Evolutionary conservation across 1,140 invertebrate genomes (phyloP), one percentile per base, ranked within the genome.

Genomic region (Drosophila hydei): DNA sequence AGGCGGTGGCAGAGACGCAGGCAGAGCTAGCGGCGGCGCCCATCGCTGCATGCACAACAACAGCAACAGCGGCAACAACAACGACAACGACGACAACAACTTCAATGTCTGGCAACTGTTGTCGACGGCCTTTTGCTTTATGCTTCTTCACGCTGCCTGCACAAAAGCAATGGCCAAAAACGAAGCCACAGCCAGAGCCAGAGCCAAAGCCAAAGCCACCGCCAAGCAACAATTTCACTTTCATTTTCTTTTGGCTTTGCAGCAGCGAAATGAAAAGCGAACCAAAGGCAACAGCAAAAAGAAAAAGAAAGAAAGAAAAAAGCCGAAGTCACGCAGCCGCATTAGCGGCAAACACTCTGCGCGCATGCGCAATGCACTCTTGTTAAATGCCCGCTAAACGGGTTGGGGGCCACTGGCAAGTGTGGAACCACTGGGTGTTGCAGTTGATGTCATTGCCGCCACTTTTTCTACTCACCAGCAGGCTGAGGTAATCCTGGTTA

Each of bases 291-390:
- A 48, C 72, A n/a, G n/a, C n/a, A 33, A 11, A 58, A 60, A 36
- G 71, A 23, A 56, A 72, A 38, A 54, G 9, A 47, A 42, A 14
- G 23, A 45, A 23, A 21, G 50, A 25, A 47, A 77, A 81, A 81
- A 87, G 45, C 72, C 58, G 70, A 88, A 78, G 84, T 87, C 83
- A 88, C 75, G 81, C 81, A 84, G 72, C 59, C 75, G 79, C 79
- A 84, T 84, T 84, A 67, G 64, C 68, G 58, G 55, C 63, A 76
- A 84, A 73, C 63, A 85, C 56, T 56, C 64, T 42, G 74, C 61
- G 76, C 61, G 75, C 74, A 77, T 77, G 75, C 51, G 55, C 75
- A 77, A 84, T 89, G 84, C 85, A 89, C 77, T 81, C 69, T 81
- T 50, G 60, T 65, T 56, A 52, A 79, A 62, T 43, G 58, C 51